These are phyloP conservation scores for Drosophila ambigua DNA, from an alignment of 1,140 invertebrate genomes.

Conservation along the genomic window DNA sequence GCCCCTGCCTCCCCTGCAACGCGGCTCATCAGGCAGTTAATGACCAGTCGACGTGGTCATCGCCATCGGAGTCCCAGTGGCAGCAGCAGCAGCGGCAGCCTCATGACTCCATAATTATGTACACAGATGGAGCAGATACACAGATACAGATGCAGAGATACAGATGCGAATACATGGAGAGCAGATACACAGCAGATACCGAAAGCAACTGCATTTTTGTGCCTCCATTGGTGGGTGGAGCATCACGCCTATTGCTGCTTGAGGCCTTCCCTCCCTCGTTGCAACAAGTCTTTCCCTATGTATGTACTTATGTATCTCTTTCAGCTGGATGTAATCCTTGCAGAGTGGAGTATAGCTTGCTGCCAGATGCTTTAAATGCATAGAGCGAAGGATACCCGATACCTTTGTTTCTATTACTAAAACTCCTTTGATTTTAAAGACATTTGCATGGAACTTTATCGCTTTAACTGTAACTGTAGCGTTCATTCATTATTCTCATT, in stretches of 20 bases:
- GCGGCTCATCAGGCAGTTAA: slow-evolving; percentile 57
- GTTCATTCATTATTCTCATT: too few species aligned
- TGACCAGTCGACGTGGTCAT: slow-evolving; percentile 61
- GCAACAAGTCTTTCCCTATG: too few species aligned
- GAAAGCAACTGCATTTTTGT: slow-evolving; percentile 17
- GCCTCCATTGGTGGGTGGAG: slow-evolving; percentile 43
- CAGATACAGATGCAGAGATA: neutral
- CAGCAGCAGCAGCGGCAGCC: slow-evolving; percentile 20
- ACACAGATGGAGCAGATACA: slow-evolving; percentile 11
- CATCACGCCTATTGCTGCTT: slow-evolving; percentile 26
- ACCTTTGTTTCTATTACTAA: too few species aligned
- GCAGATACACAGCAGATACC: slow-evolving; percentile 1
- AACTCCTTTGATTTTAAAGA: too few species aligned
- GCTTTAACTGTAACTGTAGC: too few species aligned
- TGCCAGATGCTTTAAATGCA: too few species aligned
- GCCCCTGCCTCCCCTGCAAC: slow-evolving; percentile 17
- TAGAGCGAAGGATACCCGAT: too few species aligned
- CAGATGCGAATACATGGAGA: neutral
- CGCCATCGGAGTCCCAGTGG: slow-evolving; percentile 58
- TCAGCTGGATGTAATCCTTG: too few species aligned
- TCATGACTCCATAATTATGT: slow-evolving; percentile 76
- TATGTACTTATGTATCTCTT: too few species aligned
- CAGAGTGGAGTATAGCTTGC: too few species aligned
- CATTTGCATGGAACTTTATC: too few species aligned
- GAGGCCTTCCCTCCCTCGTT: neutral